Evolutionary conservation across 2,888 invertebrate genomes (phyloP), one percentile per base, ranked within the genome.

Genomic region (Agrotis segetum): DNA sequence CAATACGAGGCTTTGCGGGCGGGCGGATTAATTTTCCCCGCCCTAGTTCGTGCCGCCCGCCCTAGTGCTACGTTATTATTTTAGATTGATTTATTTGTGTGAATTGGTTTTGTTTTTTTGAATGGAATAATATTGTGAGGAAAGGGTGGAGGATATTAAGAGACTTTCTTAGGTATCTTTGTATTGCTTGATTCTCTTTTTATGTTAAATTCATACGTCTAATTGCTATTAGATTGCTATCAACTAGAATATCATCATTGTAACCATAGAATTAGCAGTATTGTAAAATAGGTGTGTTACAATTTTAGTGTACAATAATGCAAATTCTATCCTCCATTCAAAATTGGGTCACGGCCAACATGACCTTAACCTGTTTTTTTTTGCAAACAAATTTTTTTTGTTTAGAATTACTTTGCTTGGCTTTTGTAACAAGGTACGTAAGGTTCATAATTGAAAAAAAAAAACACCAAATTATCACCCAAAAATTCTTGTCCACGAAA

Each of bases 1-100:
- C 89, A 91, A 89, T 91, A 89, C 87, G 85, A 75, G 84, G 89
- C 89, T 92, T 91, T 90, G 87, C 81, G 85, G 87, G 67, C 74
- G 64, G 63, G 81, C 88, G 89, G 93, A 92, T 93, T 93, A 93
- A 88, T 89, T 89, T 90, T 88, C 86, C 87, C 88, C 88, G 89
- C 90, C 90, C 89, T 85, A 86, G 83, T 85, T 84, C 67, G 55
- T 81, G 70, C 69, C 68, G 76, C 85, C 87, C 84, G 86, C 88
- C 86, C 87, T 82, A 85, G 67, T 82, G 58, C 50, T 19, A 59
- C 44, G 59, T 74, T 82, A 75, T 83, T 78, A 84, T 75, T 72
- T 65, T 60, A 58, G 67, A 80, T 85, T 82, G 70, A 77, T 80
- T 80, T 82, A 66, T 83, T 74, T 72, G 73, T 67, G 19, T 61